Percentiles rank a stretch among this genome's conserved stretches.
phyloP scores from a whole-genome alignment of 2,888 invertebrate species.

The Tachina grossa region DNA sequence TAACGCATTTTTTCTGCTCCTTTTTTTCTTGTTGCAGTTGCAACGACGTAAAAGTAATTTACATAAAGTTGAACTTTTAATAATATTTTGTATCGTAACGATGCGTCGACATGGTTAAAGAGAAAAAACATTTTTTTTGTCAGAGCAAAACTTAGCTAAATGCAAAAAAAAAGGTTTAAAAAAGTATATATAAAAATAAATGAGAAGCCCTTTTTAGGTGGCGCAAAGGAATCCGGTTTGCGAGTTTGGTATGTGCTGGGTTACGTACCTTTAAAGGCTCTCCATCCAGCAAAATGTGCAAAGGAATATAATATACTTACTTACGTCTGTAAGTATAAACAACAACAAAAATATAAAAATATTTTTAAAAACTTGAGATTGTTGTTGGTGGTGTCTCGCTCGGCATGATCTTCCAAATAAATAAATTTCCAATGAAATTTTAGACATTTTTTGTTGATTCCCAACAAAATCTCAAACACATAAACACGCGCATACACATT shows the following conservation, averaged over 20 bases:
- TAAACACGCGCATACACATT: slow-evolving; percentile 1
- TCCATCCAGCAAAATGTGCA: slow-evolving; percentile 15
- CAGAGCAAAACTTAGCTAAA: slow-evolving; percentile 33
- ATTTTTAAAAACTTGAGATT: slow-evolving; percentile 47
- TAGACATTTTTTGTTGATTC: slow-evolving; percentile 61
- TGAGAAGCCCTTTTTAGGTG: slow-evolving; percentile 70
- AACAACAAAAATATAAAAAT: slow-evolving; percentile 20
- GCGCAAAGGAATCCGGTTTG: slow-evolving; percentile 71
- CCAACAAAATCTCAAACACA: slow-evolving; percentile 23
- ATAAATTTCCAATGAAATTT: slow-evolving; percentile 71
- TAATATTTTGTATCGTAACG: slow-evolving; percentile 71
- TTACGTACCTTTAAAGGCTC: slow-evolving; percentile 50
- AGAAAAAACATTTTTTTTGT: slow-evolving; percentile 15
- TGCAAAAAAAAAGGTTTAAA: background rate
- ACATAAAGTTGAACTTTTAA: slow-evolving; percentile 70
- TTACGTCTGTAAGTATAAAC: background rate
- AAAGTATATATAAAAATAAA: slow-evolving; percentile 18
- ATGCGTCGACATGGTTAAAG: slow-evolving; percentile 68
- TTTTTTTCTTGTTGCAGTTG: slow-evolving; percentile 22
- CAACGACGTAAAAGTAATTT: slow-evolving; percentile 65
- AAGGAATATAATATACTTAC: slow-evolving; percentile 9
- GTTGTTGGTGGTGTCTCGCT: slow-evolving; percentile 61
- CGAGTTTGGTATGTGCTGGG: slow-evolving; percentile 54
- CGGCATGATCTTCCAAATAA: slow-evolving; percentile 69
- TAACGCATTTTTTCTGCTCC: slow-evolving; percentile 55